Conservation (phyloP, 2,113 vertebrate species). For the Microtus richardsoni region DNA sequence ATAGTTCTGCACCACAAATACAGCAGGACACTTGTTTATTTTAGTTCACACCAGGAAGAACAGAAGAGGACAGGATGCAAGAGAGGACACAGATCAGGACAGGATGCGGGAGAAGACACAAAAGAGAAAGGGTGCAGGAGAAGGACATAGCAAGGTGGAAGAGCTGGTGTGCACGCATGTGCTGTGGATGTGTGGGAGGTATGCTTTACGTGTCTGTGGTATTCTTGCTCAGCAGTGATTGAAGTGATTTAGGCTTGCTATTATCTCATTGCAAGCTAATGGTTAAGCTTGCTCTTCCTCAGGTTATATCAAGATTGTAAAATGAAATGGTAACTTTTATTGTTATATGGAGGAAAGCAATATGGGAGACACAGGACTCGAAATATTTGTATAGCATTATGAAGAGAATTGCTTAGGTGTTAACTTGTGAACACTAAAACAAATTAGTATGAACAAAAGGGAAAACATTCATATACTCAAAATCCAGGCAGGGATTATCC, state of each 20-base stretch:
- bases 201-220: neutral
- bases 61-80: neutral
- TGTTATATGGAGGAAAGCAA: neutral
- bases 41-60: neutral
- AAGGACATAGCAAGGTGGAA: neutral
- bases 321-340: slow-evolving; percentile 28
- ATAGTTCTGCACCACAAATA: neutral
- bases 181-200: neutral
- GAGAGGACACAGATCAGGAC: neutral
- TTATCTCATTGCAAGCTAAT: slow-evolving; percentile 1
- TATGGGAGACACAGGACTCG: neutral
- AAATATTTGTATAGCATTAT: neutral
- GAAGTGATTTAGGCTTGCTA: neutral
- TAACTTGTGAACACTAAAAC: neutral
- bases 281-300: neutral
- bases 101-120: neutral
- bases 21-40: neutral
- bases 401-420: neutral
- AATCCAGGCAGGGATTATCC: neutral
- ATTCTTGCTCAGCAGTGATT: neutral
- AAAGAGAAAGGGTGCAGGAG: neutral
- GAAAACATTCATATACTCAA: neutral
- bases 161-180: rapidly evolving
- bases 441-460: slow-evolving; percentile 25
- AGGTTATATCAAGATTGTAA: slow-evolving; percentile 3